phyloP scores from a whole-genome alignment of 1,140 invertebrate species.

The Liolophura sinensis region DNA sequence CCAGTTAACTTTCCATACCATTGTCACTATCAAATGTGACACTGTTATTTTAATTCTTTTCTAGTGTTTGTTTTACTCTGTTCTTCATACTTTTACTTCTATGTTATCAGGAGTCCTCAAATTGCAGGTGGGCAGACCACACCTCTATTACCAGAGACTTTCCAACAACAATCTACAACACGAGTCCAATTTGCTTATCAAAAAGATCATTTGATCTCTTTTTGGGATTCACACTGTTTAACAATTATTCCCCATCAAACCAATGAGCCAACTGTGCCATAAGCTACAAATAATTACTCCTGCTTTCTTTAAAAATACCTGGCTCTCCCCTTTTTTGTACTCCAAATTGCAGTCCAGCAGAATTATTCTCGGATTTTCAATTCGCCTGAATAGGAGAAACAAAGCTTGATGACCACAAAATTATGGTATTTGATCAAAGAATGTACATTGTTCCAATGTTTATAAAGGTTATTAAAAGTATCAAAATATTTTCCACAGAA shows the following conservation, averaged over 20 bases:
- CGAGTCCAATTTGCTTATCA: not conserved
- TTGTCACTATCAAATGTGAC: too few species aligned
- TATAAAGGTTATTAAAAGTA: not conserved
- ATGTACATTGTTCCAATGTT: not conserved
- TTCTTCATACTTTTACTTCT: too few species aligned
- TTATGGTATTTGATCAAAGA: not conserved
- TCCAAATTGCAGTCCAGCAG: constrained; percentile 95
- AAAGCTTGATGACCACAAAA: not conserved
- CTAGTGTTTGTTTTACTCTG: not conserved
- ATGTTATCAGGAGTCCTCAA: too few species aligned
- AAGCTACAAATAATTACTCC: not conserved
- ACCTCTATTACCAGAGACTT: not conserved
- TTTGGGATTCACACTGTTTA: too few species aligned
- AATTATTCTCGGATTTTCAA: constrained; percentile 95
- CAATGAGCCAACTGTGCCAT: too few species aligned
- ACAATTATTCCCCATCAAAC: too few species aligned
- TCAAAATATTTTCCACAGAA: not conserved
- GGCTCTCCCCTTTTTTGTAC: constrained; percentile 99
- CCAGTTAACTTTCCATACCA: too few species aligned
- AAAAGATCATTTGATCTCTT: too few species aligned
- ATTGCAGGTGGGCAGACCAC: too few species aligned
- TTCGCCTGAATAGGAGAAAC: constrained; percentile 65
- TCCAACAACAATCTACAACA: not conserved
- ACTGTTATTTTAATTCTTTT: too few species aligned
- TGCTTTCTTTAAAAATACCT: constrained; percentile 47